A percentile compares a stretch with the other conserved stretches of the same genome.
Evolutionary conservation across 2,797 vertebrate species (phyloP).

Genomic region (Propithecus deckenii): DNA sequence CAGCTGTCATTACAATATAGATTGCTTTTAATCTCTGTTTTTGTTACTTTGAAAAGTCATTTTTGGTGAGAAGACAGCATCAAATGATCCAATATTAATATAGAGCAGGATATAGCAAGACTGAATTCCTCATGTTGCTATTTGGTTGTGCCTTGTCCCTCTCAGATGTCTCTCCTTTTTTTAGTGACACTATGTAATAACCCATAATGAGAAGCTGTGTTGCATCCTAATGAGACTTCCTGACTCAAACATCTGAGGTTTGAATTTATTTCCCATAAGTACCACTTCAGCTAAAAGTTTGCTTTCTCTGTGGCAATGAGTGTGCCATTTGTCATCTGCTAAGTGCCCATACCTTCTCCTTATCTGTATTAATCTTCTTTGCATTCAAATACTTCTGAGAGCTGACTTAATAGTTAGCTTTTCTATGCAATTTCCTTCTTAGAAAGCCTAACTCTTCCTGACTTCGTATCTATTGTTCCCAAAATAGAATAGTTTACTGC

Average conservation of each 20-base stretch:
- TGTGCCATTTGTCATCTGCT: slow-evolving; percentile 58
- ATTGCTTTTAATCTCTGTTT: slow-evolving; percentile 31
- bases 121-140: slow-evolving; percentile 10
- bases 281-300: slow-evolving; percentile 75
- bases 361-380: slow-evolving; percentile 61
- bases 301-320: slow-evolving; percentile 53
- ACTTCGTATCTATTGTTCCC: slow-evolving; percentile 64
- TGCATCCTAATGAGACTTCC: slow-evolving; percentile 75
- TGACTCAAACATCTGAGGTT: slow-evolving; percentile 75
- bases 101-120: slow-evolving; percentile 15
- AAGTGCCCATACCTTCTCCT: slow-evolving; percentile 64
- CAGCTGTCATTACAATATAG: slow-evolving; percentile 27
- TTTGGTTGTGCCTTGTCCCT: slow-evolving; percentile 37
- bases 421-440: slow-evolving; percentile 59
- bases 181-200: slow-evolving; percentile 72
- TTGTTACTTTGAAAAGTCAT: slow-evolving; percentile 16
- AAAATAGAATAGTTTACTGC: slow-evolving; percentile 73
- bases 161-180: slow-evolving; percentile 61
- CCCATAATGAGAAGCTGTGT: slow-evolving; percentile 65
- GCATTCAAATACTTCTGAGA: slow-evolving; percentile 51
- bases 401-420: slow-evolving; percentile 52
- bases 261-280: slow-evolving; percentile 76
- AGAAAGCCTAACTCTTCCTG: slow-evolving; percentile 63
- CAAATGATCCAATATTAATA: background rate
- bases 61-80: background rate